A percentile compares a stretch with the other conserved stretches of the same genome.
Conservation (phyloP, 30 jellyfish, hydroid and myxozoan species). For the Nemopilema nomurai region DNA sequence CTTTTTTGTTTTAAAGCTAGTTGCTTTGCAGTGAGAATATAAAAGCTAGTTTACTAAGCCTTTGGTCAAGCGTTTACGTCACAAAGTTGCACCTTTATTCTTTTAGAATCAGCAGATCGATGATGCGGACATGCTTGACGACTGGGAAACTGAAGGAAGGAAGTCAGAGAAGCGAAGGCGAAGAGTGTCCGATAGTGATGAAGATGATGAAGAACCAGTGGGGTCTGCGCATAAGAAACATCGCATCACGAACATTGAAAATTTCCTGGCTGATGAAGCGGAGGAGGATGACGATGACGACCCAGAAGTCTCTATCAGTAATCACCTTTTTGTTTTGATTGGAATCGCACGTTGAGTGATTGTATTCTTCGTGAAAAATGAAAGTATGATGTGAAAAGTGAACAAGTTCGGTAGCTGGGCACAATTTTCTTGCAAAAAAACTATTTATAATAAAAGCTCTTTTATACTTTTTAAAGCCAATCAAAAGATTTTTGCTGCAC, state of each 20-base stretch:
- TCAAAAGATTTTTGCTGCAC: too few species aligned
- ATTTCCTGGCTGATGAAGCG: slow-evolving; percentile 88
- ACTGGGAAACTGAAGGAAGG: not conserved
- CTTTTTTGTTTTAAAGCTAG: too few species aligned
- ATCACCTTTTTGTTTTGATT: not conserved
- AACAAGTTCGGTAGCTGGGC: too few species aligned
- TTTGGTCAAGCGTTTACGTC: too few species aligned
- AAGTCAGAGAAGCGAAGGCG: slow-evolving; percentile 1
- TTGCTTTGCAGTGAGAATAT: too few species aligned
- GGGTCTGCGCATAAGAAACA: slow-evolving; percentile 78
- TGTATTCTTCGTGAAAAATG: not conserved
- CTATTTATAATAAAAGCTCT: too few species aligned
- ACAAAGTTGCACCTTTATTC: not conserved
- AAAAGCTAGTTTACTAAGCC: too few species aligned
- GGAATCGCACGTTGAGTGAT: not conserved
- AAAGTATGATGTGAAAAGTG: not conserved
- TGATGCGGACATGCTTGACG: not conserved
- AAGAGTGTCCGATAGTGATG: slow-evolving; percentile 67
- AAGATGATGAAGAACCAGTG: slow-evolving; percentile 61
- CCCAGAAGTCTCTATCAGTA: slow-evolving; percentile 81
- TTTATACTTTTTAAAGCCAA: too few species aligned
- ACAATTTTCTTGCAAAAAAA: too few species aligned
- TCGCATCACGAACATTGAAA: slow-evolving; percentile 79
- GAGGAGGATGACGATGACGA: slow-evolving; percentile 92
- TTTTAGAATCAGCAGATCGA: not conserved